Conservation (phyloP, 2,113 vertebrate genomes). For the Actenoides lindsayi region DNA sequence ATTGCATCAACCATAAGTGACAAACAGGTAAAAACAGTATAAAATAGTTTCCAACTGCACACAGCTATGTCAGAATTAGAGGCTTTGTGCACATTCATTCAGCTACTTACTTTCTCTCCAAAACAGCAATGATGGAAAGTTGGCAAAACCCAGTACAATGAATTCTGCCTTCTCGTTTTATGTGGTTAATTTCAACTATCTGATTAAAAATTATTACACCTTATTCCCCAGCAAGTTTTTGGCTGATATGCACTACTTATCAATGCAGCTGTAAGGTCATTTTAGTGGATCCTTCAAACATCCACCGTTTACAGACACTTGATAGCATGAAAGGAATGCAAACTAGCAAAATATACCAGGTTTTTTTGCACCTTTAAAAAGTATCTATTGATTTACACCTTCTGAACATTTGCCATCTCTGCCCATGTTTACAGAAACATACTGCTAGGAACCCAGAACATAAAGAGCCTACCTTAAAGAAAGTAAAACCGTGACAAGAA, state of each 20-base stretch:
- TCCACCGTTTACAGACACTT: neutral
- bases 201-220: neutral
- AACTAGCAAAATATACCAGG: neutral
- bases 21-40: neutral
- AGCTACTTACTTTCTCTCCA: neutral
- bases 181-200: neutral
- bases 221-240: neutral
- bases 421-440: neutral
- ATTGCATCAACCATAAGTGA: neutral
- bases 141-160: neutral
- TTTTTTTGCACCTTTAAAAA: neutral
- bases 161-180: neutral
- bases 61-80: neutral
- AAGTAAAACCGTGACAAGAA: neutral
- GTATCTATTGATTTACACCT: neutral
- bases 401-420: neutral
- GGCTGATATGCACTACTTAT: neutral
- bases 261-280: neutral
- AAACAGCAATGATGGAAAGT: neutral
- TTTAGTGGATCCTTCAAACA: neutral
- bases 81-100: fast-evolving
- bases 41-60: neutral
- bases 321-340: neutral
- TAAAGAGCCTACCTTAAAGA: neutral
- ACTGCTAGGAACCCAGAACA: neutral